A percentile compares a stretch with the other conserved stretches of the same genome.
phyloP scores from a whole-genome alignment of 2,797 vertebrate genomes.

The Acanthiza pusilla region DNA sequence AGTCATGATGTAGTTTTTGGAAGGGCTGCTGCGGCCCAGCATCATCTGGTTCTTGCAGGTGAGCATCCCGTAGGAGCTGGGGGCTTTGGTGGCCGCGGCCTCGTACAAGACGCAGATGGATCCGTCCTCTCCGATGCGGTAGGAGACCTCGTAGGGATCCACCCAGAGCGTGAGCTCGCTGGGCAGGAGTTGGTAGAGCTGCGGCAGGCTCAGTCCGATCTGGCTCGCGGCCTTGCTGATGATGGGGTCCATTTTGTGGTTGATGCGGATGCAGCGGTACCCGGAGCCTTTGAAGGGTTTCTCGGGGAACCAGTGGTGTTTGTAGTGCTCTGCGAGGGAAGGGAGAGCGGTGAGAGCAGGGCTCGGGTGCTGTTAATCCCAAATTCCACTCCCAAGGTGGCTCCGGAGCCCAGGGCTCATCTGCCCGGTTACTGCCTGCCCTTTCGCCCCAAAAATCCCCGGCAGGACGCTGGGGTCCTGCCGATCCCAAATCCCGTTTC shows the following conservation, averaged over 20 bases:
- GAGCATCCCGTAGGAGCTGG: slow-evolving; percentile 67
- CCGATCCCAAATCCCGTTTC: no score
- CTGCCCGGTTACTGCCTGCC: no score
- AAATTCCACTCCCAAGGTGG: no score
- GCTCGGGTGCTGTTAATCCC: no score
- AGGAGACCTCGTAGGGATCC: slow-evolving; percentile 85
- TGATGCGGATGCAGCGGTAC: slow-evolving; percentile 87
- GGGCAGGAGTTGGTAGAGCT: slow-evolving; percentile 79
- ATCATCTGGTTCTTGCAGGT: slow-evolving; percentile 82
- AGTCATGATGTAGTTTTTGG: slow-evolving; percentile 83
- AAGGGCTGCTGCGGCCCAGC: slow-evolving; percentile 75
- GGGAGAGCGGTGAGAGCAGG: neutral
- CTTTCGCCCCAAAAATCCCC: no score
- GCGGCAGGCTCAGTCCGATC: slow-evolving; percentile 76
- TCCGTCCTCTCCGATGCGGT: slow-evolving; percentile 85
- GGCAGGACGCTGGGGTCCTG: neutral
- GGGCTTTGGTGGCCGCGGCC: slow-evolving; percentile 33
- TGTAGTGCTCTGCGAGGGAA: slow-evolving; percentile 79
- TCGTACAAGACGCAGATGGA: slow-evolving; percentile 86
- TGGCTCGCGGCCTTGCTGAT: slow-evolving; percentile 77
- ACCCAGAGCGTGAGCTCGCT: slow-evolving; percentile 86
- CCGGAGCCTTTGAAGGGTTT: slow-evolving; percentile 84
- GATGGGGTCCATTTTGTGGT: slow-evolving; percentile 85
- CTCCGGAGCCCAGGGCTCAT: no score
- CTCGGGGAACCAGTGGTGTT: slow-evolving; percentile 85